Evolutionary conservation across 2,113 vertebrate genomes (phyloP).

Genomic region (Percopsis transmontana): DNA sequence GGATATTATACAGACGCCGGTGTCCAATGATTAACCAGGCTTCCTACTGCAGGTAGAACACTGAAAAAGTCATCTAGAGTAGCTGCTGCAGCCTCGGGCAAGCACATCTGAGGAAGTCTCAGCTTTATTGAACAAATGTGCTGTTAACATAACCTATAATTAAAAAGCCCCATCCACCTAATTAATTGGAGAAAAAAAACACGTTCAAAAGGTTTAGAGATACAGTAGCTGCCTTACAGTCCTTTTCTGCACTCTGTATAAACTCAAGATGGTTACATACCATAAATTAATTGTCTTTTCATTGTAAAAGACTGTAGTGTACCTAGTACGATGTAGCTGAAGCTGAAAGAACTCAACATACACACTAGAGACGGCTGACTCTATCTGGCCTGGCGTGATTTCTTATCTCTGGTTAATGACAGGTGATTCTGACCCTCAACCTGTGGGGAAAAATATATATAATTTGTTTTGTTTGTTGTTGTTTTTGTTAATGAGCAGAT

Average conservation of each 20-base stretch:
- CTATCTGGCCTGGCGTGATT: neutral
- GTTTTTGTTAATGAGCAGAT: slow-evolving; percentile 50
- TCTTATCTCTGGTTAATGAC: neutral
- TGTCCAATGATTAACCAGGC: slow-evolving; percentile 25
- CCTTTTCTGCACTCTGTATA: neutral
- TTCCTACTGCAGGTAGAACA: neutral
- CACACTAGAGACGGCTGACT: neutral
- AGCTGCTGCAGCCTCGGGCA: neutral
- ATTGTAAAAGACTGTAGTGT: slow-evolving; percentile 5
- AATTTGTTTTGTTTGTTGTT: slow-evolving; percentile 23
- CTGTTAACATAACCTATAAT: neutral
- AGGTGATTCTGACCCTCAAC: no score
- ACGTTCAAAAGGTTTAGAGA: neutral
- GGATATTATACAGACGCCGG: slow-evolving; percentile 19
- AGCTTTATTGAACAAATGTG: slow-evolving; percentile 6
- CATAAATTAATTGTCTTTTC: neutral
- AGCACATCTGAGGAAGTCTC: neutral
- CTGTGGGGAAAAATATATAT: neutral
- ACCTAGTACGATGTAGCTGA: neutral
- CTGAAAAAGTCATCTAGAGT: slow-evolving; percentile 7
- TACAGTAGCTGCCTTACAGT: neutral
- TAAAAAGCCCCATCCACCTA: neutral
- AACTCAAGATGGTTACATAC: slow-evolving; percentile 22
- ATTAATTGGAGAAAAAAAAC: no score
- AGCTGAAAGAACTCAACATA: slow-evolving; percentile 1